Base-by-base conservation (phyloP, 1,140 invertebrate species). In the Pygmarrhopalites habei region DNA sequence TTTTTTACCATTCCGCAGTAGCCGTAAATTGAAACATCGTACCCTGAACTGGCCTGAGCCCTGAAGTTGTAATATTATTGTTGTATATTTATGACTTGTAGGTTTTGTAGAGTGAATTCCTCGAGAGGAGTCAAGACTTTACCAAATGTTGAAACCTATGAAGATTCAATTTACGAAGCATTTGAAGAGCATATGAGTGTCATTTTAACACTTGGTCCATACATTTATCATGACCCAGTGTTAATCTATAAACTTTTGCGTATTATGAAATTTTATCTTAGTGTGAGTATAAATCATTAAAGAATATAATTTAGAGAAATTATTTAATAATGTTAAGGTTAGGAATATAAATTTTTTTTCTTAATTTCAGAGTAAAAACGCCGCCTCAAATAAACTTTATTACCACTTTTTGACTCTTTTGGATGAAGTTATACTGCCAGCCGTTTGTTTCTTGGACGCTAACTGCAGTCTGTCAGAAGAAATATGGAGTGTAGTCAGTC, bases 381-480 rank as follows among this genome's bases (percentile, higher is more conserved):
- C 15, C 15, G 26, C 2, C 2, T 10, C 29, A 23, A 56, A 56
- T 10, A 32, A 41, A 2, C 75, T 90, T 26, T 86, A 87, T 72
- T 83, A 84, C 74, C 89, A 93, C 52, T 85, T 95, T 23, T 75
- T 97, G 23, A 89, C 86, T 19, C 80, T 97, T 15, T 75, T 97
- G 21, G 93, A 98, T 73, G 83, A 88, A 19, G 85, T 86, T 1
- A 82, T 98, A 35, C 76, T 99, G 52, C 95, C 95, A 0, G 85
- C 92, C 0, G 77, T 98, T 0, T 91, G 91, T 0, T 85, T 96
- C 64, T 83, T 95, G 78, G 90, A 95, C 65, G 88, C 88, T 65
- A 98, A 98, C 75, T 96, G 92, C 74, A 92, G 90, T 69, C 85
- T 98, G 72, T 89, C 94, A 25, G 94, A 98, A 77, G 93, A 98